These are phyloP conservation scores for Epinephelus fuscoguttatus DNA, from an alignment of 2,113 vertebrate species.

Conservation along the genomic window DNA sequence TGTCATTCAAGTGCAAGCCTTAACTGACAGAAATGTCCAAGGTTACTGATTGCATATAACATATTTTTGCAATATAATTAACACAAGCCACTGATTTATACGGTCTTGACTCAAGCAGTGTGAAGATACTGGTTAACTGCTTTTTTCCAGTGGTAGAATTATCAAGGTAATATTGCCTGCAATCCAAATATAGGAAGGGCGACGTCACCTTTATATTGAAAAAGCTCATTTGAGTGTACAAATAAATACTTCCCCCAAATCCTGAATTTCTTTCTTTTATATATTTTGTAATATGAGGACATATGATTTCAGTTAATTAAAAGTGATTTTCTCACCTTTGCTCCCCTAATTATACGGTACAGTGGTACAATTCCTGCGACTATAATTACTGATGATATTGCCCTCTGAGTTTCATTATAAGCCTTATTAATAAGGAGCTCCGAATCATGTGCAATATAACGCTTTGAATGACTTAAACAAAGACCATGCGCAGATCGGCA, in stretches of 20 bases:
- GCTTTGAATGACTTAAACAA: slow-evolving; percentile 58
- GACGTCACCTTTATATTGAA: slow-evolving; percentile 23
- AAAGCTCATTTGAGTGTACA: slow-evolving; percentile 40
- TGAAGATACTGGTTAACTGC: neutral
- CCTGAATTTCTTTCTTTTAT: slow-evolving; percentile 49
- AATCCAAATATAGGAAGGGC: slow-evolving; percentile 10
- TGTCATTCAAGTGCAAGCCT: neutral
- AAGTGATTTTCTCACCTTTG: slow-evolving; percentile 72
- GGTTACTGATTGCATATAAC: neutral
- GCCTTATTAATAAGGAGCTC: slow-evolving; percentile 70
- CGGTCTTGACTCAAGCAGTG: neutral
- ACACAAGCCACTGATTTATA: neutral
- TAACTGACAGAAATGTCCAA: neutral
- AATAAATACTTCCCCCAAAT: slow-evolving; percentile 44
- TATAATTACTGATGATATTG: slow-evolving; percentile 80
- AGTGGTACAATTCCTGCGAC: slow-evolving; percentile 55
- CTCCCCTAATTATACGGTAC: slow-evolving; percentile 71
- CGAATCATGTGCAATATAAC: slow-evolving; percentile 63
- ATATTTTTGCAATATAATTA: neutral
- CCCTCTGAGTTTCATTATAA: slow-evolving; percentile 80
- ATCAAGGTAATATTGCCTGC: slow-evolving; percentile 26
- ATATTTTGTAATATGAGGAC: slow-evolving; percentile 57
- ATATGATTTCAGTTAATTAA: slow-evolving; percentile 75
- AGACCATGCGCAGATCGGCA: slow-evolving; percentile 44
- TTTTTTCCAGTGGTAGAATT: slow-evolving; percentile 27